Evolutionary conservation across 2,113 vertebrate species (phyloP), one percentile per base, ranked within the genome.

Genomic region (Cynoglossus semilaevis): DNA sequence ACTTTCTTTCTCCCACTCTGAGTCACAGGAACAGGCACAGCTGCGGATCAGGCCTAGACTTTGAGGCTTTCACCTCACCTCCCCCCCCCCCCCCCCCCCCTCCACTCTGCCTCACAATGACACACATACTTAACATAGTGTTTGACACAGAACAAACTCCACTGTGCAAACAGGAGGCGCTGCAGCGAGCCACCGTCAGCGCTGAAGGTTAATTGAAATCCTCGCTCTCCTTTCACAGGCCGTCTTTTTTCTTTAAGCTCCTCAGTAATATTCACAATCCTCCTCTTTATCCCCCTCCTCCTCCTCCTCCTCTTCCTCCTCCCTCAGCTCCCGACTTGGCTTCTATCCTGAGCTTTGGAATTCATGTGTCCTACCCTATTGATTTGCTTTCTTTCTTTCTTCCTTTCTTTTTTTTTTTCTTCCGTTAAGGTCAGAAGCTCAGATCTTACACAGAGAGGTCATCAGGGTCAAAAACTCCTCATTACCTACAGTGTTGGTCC

Each of bases 341-440:
- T 81, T 66, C 55, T 63, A 76, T 84, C 72, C 80, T 77, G 75
- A 62, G 64, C 74, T 85, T 73, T 71, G 84, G 83, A 86, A 87
- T 85, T 80, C 81, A 71, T 59, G 70, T 72, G 73, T 83, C 74
- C 85, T 62, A 65, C 88, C 85, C 73, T 79, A 88, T 88, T 18
- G 82, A 89, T 90, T 88, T 88, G 75, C 86, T 89, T 90, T 87
- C 86, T 85, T 88, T 88, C 87, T 79, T 88, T 29, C 84, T 88
- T 88, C 87, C 77, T 88, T 29, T 88, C 87, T 18, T 81, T 88
- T 90, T 88, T 88, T 73, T 85, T 89, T 90, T 87, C 86, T 85
- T 88, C 87, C 87, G 77, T 88, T 90, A 88, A 90, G 86, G 86
- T 88, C 87, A 88, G 73, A 77, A 83, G 78, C 86, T 85, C 78